Evolutionary conservation across 2,113 vertebrate genomes (phyloP).

Genomic region (Dasyornis broadbenti): DNA sequence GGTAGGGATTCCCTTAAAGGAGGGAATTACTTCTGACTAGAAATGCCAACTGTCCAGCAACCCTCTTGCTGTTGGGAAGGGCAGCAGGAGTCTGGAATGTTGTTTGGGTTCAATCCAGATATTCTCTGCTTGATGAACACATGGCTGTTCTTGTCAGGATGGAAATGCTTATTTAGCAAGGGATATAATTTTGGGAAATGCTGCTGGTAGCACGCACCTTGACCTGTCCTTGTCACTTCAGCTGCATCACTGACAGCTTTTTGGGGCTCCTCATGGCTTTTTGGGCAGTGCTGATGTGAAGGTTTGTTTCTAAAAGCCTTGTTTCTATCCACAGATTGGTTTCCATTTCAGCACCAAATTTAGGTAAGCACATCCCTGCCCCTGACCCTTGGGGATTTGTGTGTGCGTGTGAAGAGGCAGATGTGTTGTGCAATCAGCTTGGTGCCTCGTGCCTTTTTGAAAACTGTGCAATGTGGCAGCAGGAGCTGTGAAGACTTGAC

Average conservation of each 20-base stretch:
- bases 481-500: background rate
- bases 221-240: background rate
- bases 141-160: background rate
- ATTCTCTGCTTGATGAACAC: background rate
- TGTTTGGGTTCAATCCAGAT: background rate
- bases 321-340: constrained; percentile 53
- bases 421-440: background rate
- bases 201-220: background rate
- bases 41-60: background rate
- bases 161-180: background rate
- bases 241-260: background rate
- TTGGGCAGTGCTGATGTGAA: background rate
- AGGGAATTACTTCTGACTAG: background rate
- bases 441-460: background rate
- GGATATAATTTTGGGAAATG: background rate
- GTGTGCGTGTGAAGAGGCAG: background rate
- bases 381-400: background rate
- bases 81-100: background rate
- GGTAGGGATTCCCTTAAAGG: background rate
- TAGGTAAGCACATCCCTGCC: constrained; percentile 60
- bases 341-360: constrained; percentile 63
- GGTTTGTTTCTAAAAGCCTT: background rate
- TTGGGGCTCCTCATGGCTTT: background rate
- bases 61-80: background rate
- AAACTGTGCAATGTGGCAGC: background rate